Base-by-base conservation (phyloP, 2,113 vertebrate species). In the Dinomys branickii region DNA sequence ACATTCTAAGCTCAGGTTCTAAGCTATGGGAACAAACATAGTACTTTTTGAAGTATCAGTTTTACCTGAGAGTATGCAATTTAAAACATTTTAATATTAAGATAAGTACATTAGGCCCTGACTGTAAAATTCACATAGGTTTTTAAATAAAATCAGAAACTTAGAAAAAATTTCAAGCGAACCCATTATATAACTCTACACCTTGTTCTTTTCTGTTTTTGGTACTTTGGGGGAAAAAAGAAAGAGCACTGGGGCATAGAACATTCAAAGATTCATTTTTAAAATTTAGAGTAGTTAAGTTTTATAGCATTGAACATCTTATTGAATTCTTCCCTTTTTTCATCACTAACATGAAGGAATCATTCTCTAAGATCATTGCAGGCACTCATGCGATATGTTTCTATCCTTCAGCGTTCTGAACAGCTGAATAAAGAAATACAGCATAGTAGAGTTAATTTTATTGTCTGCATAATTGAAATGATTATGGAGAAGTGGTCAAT, bases 71-170 rank as follows among this genome's bases (percentile, higher is more conserved):
- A 52, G 30, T 90, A 33, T 88, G n/a, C 63, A 78, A 95, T 91
- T 95, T 85, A 94, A 90, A 63, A 61, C 33, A 77, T 47, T 88
- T 90, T 95, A 85, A 80, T 80, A 67, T 80, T 84, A 83, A 73
- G 33, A 58, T 85, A 59, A 82, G 38, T 92, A 88, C 92, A 91
- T 96, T 73, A 87, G 54, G 35, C 65, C 77, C 44, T 30, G 9
- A 82, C 12, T 96, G 0, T 93, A 56, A 89, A 93, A 75, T 93
- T 93, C 10, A 24, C 28, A 28, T 88, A 81, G 78, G 28, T 52
- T 85, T 82, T 96, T 92, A 85, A 88, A 77, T 96, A 86, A 96
- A 88, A 85, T 94, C 22, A 88, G 75, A 91, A 65, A 88, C 24
- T 63, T 89, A 17, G 58, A 82, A 92, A 63, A 86, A 92, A 90